Conservation (phyloP, 2,113 vertebrate species). For the Eonycteris spelaea region DNA sequence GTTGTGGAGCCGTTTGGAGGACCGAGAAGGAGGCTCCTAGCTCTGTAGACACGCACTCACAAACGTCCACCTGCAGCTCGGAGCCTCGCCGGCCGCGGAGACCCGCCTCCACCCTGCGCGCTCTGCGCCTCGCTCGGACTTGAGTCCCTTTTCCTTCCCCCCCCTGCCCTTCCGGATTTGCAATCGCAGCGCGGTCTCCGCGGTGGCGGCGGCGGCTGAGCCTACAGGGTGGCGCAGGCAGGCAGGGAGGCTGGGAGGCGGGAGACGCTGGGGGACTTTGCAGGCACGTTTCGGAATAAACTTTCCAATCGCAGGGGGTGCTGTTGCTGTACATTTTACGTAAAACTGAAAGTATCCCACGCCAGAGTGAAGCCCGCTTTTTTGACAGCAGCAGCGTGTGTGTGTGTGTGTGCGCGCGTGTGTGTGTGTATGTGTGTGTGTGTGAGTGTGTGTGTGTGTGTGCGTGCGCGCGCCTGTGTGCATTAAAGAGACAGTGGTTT, state of each 20-base stretch:
- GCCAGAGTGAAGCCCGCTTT: conserved; percentile 75
- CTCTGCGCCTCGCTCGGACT: neutral
- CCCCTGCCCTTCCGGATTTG: conserved; percentile 34
- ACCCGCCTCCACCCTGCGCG: neutral
- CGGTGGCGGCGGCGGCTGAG: neutral
- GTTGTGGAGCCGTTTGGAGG: neutral
- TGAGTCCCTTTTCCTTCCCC: neutral
- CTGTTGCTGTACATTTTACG: conserved; percentile 80
- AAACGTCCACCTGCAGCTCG: conserved; percentile 68
- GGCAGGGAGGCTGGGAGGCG: conserved; percentile 61
- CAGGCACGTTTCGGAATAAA: conserved; percentile 78
- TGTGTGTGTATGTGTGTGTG: neutral
- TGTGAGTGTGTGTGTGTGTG: neutral
- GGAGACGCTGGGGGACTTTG: conserved; percentile 70
- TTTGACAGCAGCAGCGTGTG: conserved; percentile 69
- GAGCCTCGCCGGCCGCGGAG: neutral
- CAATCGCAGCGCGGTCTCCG: conserved; percentile 24
- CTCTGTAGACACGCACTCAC: conserved; percentile 42
- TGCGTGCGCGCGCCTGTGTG: neutral
- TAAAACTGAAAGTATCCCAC: conserved; percentile 80
- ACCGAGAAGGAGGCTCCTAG: neutral
- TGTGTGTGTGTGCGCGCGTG: neutral
- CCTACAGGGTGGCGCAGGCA: conserved; percentile 55
- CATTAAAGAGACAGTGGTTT: conserved; percentile 77
- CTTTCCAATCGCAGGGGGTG: conserved; percentile 80